These are phyloP conservation scores for Mustela nigripes DNA, from an alignment of 2,113 vertebrate genomes.

Conservation along the genomic window DNA sequence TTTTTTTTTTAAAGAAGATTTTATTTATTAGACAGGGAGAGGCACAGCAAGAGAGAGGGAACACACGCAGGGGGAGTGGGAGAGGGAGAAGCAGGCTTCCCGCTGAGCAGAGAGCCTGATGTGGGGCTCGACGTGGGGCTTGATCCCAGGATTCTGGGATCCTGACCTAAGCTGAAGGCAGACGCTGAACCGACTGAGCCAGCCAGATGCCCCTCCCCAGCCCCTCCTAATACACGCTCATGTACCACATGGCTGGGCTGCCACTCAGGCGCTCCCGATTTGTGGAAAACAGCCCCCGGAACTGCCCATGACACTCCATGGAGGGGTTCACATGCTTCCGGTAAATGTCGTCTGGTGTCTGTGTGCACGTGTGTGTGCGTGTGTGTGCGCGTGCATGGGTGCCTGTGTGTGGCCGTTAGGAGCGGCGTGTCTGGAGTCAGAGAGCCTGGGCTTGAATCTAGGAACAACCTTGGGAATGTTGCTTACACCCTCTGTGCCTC, in stretches of 20 bases:
- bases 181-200: too few species aligned
- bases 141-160: too few species aligned
- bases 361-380: not conserved
- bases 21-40: too few species aligned
- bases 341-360: not conserved
- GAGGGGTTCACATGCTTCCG: too few species aligned
- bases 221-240: not conserved
- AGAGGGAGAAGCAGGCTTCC: too few species aligned
- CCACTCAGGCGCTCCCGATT: not conserved
- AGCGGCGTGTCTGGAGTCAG: not conserved
- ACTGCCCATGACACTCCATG: accelerated
- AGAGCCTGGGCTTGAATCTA: not conserved
- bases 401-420: not conserved
- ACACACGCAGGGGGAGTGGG: too few species aligned
- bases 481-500: not conserved
- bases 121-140: too few species aligned
- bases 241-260: not conserved
- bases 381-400: accelerated
- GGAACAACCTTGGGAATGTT: not conserved
- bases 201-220: too few species aligned
- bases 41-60: too few species aligned
- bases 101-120: too few species aligned
- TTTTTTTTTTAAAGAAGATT: too few species aligned
- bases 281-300: not conserved
- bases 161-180: too few species aligned